phyloP scores from a whole-genome alignment of 2,797 vertebrate genomes.

The Cirrhinus mrigala region DNA sequence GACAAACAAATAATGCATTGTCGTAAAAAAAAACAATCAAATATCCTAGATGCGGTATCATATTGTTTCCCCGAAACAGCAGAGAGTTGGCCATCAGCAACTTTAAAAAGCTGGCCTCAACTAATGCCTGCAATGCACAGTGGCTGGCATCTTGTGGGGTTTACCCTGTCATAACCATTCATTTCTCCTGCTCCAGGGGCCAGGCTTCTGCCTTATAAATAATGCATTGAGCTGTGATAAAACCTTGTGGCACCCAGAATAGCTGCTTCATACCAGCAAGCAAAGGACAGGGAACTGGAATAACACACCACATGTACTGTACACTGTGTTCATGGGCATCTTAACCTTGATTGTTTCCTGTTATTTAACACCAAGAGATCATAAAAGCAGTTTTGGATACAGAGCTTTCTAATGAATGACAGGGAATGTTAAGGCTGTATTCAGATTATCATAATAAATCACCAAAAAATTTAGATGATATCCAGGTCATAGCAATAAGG shows the following conservation, averaged over 20 bases:
- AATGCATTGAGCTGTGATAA: constrained; percentile 59
- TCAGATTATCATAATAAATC: not conserved
- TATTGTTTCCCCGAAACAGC: constrained; percentile 24
- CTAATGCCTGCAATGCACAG: constrained; percentile 42
- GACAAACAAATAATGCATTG: constrained; percentile 21
- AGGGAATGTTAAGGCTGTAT: not conserved
- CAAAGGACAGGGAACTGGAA: constrained; percentile 42
- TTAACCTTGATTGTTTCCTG: constrained; percentile 22
- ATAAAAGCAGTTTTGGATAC: not conserved
- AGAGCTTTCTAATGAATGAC: not conserved
- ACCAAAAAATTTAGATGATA: not conserved
- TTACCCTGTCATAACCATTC: constrained; percentile 59
- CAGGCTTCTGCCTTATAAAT: constrained; percentile 57
- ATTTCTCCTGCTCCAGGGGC: constrained; percentile 52
- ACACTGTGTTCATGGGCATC: constrained; percentile 23
- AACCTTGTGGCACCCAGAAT: constrained; percentile 51
- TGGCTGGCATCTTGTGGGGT: constrained; percentile 46
- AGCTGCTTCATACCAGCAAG: constrained; percentile 42
- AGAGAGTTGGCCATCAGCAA: constrained; percentile 23
- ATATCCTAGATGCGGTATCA: not conserved
- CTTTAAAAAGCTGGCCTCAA: constrained; percentile 39
- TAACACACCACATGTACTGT: not conserved
- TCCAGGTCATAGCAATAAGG: not conserved
- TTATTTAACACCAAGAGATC: constrained; percentile 21
- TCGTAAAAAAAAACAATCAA: not conserved